Percentiles rank a stretch among this genome's conserved stretches.
Conservation (phyloP, 2,797 vertebrate species). For the Sandelia bainsii region DNA sequence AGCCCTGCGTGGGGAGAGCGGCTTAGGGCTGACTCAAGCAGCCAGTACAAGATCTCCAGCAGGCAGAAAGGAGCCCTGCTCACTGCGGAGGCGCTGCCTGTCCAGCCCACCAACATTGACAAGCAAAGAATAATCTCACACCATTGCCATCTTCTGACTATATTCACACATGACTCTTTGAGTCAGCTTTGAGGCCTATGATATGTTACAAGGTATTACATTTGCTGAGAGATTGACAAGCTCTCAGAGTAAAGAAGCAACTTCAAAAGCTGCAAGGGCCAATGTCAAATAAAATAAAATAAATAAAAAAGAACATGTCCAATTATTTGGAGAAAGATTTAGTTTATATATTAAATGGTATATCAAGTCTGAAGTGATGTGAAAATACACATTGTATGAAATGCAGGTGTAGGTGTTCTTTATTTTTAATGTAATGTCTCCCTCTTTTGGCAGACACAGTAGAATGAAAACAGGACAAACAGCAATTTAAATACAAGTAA, state of each 20-base stretch:
- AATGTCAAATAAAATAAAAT: neutral
- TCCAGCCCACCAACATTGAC: conserved; percentile 67
- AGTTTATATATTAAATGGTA: neutral
- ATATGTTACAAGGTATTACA: conserved; percentile 6
- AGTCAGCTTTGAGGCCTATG: conserved; percentile 10
- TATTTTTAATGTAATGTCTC: conserved; percentile 75
- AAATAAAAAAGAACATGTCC: neutral
- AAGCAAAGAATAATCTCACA: conserved; percentile 66
- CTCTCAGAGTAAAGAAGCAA: conserved; percentile 16
- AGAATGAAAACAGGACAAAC: neutral
- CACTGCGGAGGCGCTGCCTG: conserved; percentile 53
- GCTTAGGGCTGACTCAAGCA: conserved; percentile 90
- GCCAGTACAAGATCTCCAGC: conserved; percentile 90
- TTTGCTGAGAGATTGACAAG: conserved; percentile 23
- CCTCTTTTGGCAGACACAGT: conserved; percentile 69
- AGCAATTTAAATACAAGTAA: neutral
- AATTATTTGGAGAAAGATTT: conserved; percentile 18
- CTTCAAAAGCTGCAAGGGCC: neutral
- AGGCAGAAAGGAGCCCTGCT: conserved; percentile 83
- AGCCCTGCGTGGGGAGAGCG: conserved; percentile 90
- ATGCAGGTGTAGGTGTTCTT: conserved; percentile 7
- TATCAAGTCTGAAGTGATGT: conserved; percentile 8
- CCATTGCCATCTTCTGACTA: conserved; percentile 73
- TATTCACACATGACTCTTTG: conserved; percentile 50
- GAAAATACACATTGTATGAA: conserved; percentile 3